Base-by-base conservation (phyloP, 2,113 vertebrate species). In the Centrocercus urophasianus region DNA sequence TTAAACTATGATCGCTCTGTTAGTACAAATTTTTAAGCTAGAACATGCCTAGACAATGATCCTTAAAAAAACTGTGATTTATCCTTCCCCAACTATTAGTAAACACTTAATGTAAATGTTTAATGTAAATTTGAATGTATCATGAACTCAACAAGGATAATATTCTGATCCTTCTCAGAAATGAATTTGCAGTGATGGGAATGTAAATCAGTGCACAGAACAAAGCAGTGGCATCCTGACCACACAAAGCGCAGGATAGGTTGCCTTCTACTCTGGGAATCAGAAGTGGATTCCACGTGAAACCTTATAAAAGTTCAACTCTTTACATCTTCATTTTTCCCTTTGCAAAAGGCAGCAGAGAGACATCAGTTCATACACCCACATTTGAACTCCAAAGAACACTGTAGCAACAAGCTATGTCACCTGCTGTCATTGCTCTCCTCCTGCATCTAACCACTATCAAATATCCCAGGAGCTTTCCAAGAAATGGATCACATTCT, bases 341-440 rank as follows among this genome's bases (percentile, higher is more conserved):
- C 8, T 66, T 65, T 70, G 16, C 20, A 77, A 79, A 80, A 25
- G 45, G 36, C 52, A 83, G 72, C 11, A 74, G 83, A 74, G 20
- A 79, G 65, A 92, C 15, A 73, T 54, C 9, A 74, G 22, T 59
- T 47, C 34, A 74, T 30, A 71, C 12, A 60, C 5, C 36, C 34
- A 14, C 25, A 11, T 65, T 90, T 1, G 2, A 34, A 43, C 70
- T 76, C 63, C 63, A 92, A 66, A 78, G 63, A 92, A 70, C 84
- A 82, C 74, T 75, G 27, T 32, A 78, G 80, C 57, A 83, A 93
- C 61, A 93, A 90, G 84, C 14, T 82, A 59, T 87, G 77, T 86
- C 85, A 47, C 83, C 77, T 92, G 36, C 57, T 88, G 65, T 92
- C 83, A 67, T 81, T 57, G 1, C 74, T 34, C 65, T 20, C 48